Evolutionary conservation across 2,113 vertebrate species (phyloP), one percentile per base, ranked within the genome.

Genomic region (Rhodinocichla rosea): DNA sequence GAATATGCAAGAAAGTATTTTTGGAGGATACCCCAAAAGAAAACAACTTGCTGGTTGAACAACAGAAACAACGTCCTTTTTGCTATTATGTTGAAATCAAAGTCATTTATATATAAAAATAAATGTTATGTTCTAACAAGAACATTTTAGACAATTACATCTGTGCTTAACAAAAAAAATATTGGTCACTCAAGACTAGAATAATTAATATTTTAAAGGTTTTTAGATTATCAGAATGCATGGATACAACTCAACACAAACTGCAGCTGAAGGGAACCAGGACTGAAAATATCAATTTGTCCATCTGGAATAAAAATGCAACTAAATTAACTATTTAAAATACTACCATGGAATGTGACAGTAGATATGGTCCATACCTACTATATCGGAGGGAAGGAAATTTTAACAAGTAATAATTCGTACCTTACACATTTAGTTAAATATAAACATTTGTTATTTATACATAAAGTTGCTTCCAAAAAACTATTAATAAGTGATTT

Each of bases 1-100:
- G 95, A 95, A 96, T 98, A 98, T 93, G 97, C 94, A 93, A 80
- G 93, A 82, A 92, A 94, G 83, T 76, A 85, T 95, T 97, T 94
- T 92, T 94, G 97, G 97, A 98, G 95, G 96, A 98, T 90, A 97
- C 82, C 93, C 96, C 96, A 97, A 97, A 98, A 98, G 95, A 98
- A 98, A 98, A 98, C 98, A 99, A 99, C 98, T 99, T 99, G 98
- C 98, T 99, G 99, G 98, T 98, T 99, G 98, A 99, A 98, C 98
- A 98, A 98, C 97, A 98, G 92, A 96, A 95, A 94, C 60, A 98
- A 97, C 80, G 89, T 98, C 95, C 88, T 97, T 92, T 97, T 96
- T 98, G 96, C 97, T 97, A 95, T 97, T 96, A 96, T 94, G 95
- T 94, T 98, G 97, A 98, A 97, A 97, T 94, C 96, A 97, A 96